Conservation (phyloP, 2,888 invertebrate genomes). For the Isotomurus palustris region DNA sequence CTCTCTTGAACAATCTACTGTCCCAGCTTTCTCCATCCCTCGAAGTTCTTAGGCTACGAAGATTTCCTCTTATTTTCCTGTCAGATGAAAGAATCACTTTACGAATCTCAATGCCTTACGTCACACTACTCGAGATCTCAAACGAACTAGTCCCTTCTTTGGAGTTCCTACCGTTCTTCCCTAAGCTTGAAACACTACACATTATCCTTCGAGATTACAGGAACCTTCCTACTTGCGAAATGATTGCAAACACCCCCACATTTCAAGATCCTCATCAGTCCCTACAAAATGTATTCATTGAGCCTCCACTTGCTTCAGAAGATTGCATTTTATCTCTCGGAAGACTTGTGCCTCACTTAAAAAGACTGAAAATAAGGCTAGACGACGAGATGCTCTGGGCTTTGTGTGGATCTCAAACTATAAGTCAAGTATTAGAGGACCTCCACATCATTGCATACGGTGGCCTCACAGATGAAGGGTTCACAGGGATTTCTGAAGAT, state of each 20-base stretch:
- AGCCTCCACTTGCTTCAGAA: constrained; percentile 13
- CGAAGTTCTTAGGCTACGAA: constrained; percentile 8
- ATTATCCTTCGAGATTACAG: constrained; percentile 17
- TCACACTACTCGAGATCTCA: constrained; percentile 17
- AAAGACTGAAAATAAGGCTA: constrained; percentile 10
- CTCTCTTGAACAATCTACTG: constrained; percentile 3
- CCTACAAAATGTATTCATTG: constrained; percentile 16
- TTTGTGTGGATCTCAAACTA: constrained; percentile 1
- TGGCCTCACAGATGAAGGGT: constrained; percentile 21
- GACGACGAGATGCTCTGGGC: constrained; percentile 15
- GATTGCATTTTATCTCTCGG: constrained; percentile 14
- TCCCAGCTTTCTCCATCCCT: constrained; percentile 3
- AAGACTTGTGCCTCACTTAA: constrained; percentile 8
- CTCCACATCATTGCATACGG: constrained; percentile 17
- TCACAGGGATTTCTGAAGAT: constrained; percentile 17
- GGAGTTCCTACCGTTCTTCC: constrained; percentile 12
- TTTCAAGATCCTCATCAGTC: not conserved
- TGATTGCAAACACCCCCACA: constrained; percentile 13
- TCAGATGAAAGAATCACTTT: not conserved
- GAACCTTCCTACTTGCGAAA: constrained; percentile 9
- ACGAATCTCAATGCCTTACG: not conserved
- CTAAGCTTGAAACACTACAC: constrained; percentile 10
- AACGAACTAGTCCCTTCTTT: constrained; percentile 12
- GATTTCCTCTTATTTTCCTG: constrained; percentile 12
- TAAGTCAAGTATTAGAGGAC: not conserved